phyloP scores from a whole-genome alignment of 2,113 vertebrate genomes.

The Plestiodon gilberti region DNA sequence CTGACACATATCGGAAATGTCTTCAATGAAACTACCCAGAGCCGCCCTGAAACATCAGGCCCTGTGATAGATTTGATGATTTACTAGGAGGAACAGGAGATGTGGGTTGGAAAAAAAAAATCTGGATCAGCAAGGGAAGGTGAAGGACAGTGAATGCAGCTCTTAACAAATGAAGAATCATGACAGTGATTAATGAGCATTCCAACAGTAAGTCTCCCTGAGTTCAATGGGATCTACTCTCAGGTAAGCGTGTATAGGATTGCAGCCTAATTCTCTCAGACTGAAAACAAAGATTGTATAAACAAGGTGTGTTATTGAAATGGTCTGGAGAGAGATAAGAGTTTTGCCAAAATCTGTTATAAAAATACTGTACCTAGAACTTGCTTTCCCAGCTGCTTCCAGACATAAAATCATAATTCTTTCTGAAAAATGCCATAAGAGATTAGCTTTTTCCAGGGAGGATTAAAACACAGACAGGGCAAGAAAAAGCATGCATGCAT shows the following conservation, averaged over 20 bases:
- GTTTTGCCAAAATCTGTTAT: background rate
- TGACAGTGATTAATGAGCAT: too few relatives aligned
- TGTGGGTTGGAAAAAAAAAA: background rate
- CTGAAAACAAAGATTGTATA: background rate
- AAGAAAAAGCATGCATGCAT: fast-evolving
- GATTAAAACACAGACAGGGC: background rate
- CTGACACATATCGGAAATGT: too few relatives aligned
- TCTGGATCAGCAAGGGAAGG: background rate
- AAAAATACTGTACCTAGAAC: background rate
- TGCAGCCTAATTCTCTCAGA: background rate
- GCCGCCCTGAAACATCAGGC: background rate
- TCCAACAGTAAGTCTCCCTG: too few relatives aligned
- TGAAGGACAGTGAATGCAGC: too few relatives aligned
- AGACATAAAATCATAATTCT: fast-evolving
- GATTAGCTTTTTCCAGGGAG: background rate
- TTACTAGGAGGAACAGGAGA: background rate
- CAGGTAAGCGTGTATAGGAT: too few relatives aligned
- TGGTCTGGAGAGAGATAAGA: too few relatives aligned
- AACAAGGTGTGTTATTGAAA: background rate
- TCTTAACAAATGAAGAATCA: too few relatives aligned
- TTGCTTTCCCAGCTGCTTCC: background rate
- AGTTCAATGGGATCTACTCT: too few relatives aligned
- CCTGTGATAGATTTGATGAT: background rate
- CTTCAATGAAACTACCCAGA: background rate
- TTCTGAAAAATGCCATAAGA: background rate